These are phyloP conservation scores for Falcunculus frontatus DNA, from an alignment of 2,113 vertebrate species.

Conservation along the genomic window DNA sequence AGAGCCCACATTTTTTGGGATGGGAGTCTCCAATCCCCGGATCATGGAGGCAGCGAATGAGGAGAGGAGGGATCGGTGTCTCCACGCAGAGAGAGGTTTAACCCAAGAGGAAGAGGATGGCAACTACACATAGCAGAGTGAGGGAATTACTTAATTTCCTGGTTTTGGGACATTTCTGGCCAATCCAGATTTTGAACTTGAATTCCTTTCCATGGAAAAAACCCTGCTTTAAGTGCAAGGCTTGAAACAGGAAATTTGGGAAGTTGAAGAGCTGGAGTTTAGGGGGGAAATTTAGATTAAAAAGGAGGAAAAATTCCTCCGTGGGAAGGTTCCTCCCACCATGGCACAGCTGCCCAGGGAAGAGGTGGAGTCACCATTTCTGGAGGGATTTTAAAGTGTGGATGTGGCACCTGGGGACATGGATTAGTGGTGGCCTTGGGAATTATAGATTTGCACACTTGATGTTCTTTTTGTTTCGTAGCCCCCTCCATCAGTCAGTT, in stretches of 20 bases:
- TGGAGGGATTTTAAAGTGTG: too few relatives aligned
- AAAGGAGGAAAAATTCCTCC: not conserved
- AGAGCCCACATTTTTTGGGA: not conserved
- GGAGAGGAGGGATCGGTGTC: not conserved
- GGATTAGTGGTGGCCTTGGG: not conserved
- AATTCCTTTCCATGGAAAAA: not conserved
- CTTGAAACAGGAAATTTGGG: too few relatives aligned
- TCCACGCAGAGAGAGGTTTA: not conserved
- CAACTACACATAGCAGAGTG: not conserved
- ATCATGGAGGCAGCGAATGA: not conserved
- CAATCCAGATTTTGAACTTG: not conserved
- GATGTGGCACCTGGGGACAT: not conserved
- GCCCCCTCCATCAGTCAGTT: too few relatives aligned
- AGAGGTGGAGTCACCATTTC: not conserved
- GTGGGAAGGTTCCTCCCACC: not conserved
- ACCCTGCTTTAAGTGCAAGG: not conserved
- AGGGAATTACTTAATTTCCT: not conserved
- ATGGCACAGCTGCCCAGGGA: not conserved
- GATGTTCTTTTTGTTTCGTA: accelerated
- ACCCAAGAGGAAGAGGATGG: too few relatives aligned
- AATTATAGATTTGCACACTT: not conserved
- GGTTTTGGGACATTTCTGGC: not conserved
- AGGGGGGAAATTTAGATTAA: not conserved
- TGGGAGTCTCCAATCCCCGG: too few relatives aligned
- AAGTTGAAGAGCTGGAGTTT: not conserved